These are phyloP conservation scores for Scarus forsteni DNA, from an alignment of 2,797 vertebrate genomes.

Conservation along the genomic window DNA sequence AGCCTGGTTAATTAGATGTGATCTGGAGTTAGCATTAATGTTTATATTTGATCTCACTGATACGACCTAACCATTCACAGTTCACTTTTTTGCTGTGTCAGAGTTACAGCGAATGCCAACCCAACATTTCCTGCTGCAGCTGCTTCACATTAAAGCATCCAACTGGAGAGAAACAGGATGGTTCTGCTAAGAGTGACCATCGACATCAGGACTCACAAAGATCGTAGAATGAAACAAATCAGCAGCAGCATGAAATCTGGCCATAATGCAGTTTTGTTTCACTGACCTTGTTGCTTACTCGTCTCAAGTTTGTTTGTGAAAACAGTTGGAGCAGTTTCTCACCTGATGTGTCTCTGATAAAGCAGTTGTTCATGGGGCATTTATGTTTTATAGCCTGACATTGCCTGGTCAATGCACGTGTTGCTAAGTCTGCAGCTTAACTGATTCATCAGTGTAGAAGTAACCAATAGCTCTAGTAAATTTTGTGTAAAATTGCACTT, in stretches of 20 bases:
- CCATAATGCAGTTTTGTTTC: background rate
- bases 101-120: background rate
- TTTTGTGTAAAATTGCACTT: no score
- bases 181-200: background rate
- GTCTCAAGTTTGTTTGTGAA: background rate
- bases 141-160: conserved; percentile 15
- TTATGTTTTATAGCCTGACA: no score
- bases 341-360: no score
- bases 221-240: background rate
- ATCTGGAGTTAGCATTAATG: no score
- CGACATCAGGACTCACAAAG: background rate
- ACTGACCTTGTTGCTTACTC: background rate
- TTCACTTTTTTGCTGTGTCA: background rate
- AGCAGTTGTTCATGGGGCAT: no score
- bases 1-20: no score
- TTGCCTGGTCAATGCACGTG: no score
- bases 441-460: no score
- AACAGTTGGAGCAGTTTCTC: background rate
- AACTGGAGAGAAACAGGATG: background rate
- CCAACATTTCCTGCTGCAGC: background rate
- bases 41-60: no score
- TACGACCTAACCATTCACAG: no score
- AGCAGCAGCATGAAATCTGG: background rate
- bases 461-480: no score
- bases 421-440: no score